Base-by-base conservation (phyloP, 2,888 invertebrate species). In the Orchesella flavescens region DNA sequence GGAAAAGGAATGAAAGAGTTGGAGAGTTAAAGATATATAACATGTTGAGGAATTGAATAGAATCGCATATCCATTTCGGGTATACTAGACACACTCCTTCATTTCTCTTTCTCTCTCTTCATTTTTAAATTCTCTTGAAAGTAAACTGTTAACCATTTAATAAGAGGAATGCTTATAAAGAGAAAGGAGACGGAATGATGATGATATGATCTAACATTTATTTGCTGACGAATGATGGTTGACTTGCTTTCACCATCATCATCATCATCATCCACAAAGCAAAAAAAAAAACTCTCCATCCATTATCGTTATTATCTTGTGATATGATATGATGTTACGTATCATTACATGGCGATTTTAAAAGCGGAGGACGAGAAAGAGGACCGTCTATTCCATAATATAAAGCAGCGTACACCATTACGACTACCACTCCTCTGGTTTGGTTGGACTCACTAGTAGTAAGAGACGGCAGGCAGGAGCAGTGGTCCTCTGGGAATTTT, bases 261-360 rank as follows among this genome's bases (percentile, higher is more conserved):
- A 65, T 4, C 49, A 68, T 68, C 65, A 49, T 43, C 68, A 44
- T n/a, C 23, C 17, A 66, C 66, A 43, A 34, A 10, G 9, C 59
- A 5, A 2, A 59, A 59, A 59, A n/a, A 34, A 34, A 34, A 34
- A 34, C 34, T 34, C 34, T 4, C 34, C 21, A 61, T 69, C 74
- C 77, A 83, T 83, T 83, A 78, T 68, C n/a, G 55, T 83, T 83
- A 83, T 83, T 83, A 83, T 77, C 83, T 73, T 74, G 65, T 55
- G 59, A 49, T 23, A 34, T 73, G 71, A 19, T n/a, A 21, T 71
- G 34, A 34, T 34, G 34, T 34, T 34, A 7, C 2, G 34, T 34
- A 4, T 4, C 34, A 7, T 34, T 34, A 34, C 34, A 34, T 34
- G 34, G 34, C 34, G 34, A 34, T 34, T 34, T 34, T 34, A 34